These are phyloP conservation scores for Callipepla squamata DNA, from an alignment of 2,113 vertebrate species.

Conservation along the genomic window DNA sequence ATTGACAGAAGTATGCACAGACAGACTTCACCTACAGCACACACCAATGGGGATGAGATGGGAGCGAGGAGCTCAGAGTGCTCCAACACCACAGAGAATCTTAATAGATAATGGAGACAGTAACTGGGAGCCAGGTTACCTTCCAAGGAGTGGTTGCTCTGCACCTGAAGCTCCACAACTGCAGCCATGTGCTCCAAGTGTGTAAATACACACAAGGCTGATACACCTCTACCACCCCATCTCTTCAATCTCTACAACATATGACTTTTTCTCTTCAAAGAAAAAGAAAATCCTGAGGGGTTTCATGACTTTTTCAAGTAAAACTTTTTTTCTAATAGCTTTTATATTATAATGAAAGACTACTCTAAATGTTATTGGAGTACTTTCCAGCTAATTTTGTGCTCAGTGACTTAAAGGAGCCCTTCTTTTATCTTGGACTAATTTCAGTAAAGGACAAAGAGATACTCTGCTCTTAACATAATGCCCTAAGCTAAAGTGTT, in stretches of 20 bases:
- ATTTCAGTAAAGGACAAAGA: neutral
- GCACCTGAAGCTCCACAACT: neutral
- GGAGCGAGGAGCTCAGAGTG: neutral
- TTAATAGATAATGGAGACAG: neutral
- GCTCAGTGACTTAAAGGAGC: neutral
- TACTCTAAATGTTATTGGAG: neutral
- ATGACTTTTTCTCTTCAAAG: neutral
- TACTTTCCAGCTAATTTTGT: neutral
- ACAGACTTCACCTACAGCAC: too few relatives aligned
- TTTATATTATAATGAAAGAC: neutral
- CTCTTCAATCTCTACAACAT: neutral
- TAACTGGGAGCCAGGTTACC: neutral
- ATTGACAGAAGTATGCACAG: accelerated
- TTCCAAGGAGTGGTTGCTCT: neutral
- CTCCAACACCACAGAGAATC: neutral
- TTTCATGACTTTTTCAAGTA: neutral
- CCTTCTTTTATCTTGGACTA: neutral
- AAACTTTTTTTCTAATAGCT: neutral
- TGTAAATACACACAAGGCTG: neutral
- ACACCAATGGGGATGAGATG: neutral
- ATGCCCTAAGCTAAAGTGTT: neutral
- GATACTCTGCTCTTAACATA: neutral
- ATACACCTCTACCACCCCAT: neutral
- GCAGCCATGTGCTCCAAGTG: neutral
- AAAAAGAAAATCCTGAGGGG: neutral